Base-by-base conservation (phyloP, 1,140 invertebrate species). In the Frieseomelitta varia region DNA sequence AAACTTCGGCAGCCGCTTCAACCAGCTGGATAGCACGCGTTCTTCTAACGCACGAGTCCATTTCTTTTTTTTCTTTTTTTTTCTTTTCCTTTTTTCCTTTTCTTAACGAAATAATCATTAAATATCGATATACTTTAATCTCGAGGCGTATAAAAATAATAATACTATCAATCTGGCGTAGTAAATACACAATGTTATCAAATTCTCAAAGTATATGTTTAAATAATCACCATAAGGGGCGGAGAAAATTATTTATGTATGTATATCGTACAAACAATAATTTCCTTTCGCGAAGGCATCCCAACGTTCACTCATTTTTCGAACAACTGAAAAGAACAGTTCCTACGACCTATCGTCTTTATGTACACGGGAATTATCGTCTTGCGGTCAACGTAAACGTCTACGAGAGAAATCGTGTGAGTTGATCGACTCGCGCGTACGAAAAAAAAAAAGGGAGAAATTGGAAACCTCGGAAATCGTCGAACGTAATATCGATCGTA, bases 111-210 rank as follows among this genome's bases (percentile, higher is more conserved):
- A 39, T 4, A 51, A 39, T 85, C n/a, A 53, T 85, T 69, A 81
- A 81, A 87, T 80, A 79, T 68, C 47, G 21, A 77, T 65, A 53
- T 30, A 75, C 72, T 86, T 87, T 69, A 84, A 85, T 86, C 80
- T 85, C 76, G 80, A 53, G 75, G 87, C 53, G 53, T 89, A 90
- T 89, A 91, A 91, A 92, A 92, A 88, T 91, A 92, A 91, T 91
- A 91, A 92, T 91, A 91, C 89, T 92, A 89, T 88, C 78, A 71
- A 87, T 88, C 85, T 73, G 84, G 63, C 67, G 55, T 67, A 51
- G 65, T 65, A 68, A 65, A 83, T 77, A 86, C 72, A 73, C 81
- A 76, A 76, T 83, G 56, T 76, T 76, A 71, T n/a, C 79, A 47
- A 75, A 72, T 81, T 69, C 61, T 56, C 39, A 12, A 58, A 69